A percentile compares a stretch with the other conserved stretches of the same genome.
These are phyloP conservation scores for Zygothrica quintamaculata DNA, from an alignment of 2,888 invertebrate genomes.

Conservation along the genomic window DNA sequence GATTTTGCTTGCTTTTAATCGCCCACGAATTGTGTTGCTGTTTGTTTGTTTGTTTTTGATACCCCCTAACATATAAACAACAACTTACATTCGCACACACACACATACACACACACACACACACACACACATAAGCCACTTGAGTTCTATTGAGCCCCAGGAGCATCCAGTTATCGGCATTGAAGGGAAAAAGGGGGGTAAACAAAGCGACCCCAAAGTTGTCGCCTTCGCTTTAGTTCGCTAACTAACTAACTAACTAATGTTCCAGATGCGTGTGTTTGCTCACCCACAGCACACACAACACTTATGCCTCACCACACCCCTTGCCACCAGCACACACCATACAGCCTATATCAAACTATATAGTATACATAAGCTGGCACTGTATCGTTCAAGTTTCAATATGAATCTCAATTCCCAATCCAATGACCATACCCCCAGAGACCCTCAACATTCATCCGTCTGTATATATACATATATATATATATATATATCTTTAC, in stretches of 20 bases:
- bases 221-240: constrained; percentile 50
- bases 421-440: neutral
- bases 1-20: constrained; percentile 59
- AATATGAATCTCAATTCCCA: constrained; percentile 3
- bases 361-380: no score
- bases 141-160: constrained; percentile 36
- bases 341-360: neutral
- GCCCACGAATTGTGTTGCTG: constrained; percentile 68
- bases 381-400: neutral
- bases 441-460: constrained; percentile 6
- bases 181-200: neutral
- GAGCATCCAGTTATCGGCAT: neutral
- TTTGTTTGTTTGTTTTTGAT: constrained; percentile 69
- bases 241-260: constrained; percentile 44
- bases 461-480: no score
- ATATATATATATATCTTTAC: constrained; percentile 22
- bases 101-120: constrained; percentile 32
- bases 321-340: neutral
- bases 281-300: constrained; percentile 5
- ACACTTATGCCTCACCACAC: neutral
- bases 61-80: constrained; percentile 49
- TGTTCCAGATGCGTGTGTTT: constrained; percentile 38
- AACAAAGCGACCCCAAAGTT: constrained; percentile 17
- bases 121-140: constrained; percentile 40
- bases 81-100: constrained; percentile 38